These are phyloP conservation scores for Pseudois nayaur DNA, from an alignment of 2,113 vertebrate species.

Conservation along the genomic window DNA sequence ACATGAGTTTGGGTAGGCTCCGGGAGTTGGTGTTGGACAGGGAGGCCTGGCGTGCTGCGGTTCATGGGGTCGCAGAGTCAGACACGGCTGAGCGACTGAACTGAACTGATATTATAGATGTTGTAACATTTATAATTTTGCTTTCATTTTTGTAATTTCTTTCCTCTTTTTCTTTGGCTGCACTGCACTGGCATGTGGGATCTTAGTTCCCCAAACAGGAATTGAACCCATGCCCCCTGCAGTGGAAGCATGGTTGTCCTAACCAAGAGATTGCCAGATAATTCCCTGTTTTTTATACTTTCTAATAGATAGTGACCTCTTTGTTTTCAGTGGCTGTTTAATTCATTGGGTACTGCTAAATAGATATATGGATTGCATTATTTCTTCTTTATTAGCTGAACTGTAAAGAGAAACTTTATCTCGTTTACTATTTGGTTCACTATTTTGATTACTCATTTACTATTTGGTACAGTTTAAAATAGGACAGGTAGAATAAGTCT, in stretches of 20 bases:
- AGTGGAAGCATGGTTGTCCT: background rate
- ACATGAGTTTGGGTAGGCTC: no score
- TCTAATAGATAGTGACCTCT: background rate
- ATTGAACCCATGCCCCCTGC: background rate
- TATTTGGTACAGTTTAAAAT: background rate
- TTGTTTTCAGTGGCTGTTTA: background rate
- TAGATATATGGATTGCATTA: background rate
- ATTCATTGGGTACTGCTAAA: background rate
- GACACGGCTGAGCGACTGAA: fast-evolving
- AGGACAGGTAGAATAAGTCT: background rate
- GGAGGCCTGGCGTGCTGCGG: fast-evolving
- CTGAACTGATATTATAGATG: background rate
- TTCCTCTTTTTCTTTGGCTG: background rate
- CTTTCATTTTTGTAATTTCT: background rate
- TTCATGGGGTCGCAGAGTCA: no score
- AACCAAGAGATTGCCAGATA: background rate
- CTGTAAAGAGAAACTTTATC: background rate
- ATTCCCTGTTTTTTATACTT: background rate
- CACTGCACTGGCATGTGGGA: background rate
- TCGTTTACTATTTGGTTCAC: background rate
- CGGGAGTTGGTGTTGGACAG: no score
- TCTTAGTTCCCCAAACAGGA: background rate
- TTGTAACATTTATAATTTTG: background rate
- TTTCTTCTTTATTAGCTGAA: constrained; percentile 8
- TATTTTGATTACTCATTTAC: background rate